phyloP scores from a whole-genome alignment of 64 coral and sea anemone genomes.

The Platygyra sinensis region DNA sequence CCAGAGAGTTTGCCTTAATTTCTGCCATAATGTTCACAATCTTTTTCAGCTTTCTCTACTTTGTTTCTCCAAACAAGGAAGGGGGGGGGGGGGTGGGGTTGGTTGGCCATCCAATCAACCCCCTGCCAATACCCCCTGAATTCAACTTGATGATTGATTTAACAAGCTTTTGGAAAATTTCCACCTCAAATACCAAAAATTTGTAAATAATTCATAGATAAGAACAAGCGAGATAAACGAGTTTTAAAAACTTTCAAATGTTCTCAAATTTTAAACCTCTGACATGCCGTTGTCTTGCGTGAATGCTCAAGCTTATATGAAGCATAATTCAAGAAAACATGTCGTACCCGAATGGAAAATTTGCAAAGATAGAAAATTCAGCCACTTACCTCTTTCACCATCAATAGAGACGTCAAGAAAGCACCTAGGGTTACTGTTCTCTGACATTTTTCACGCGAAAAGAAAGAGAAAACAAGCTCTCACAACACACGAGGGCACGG shows the following conservation, averaged over 20 bases:
- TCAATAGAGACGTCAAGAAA: slow-evolving; percentile 85
- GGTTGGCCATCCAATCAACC: too few species aligned
- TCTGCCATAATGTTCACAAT: too few species aligned
- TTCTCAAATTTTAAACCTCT: background rate
- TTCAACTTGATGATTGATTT: too few species aligned
- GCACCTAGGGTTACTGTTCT: slow-evolving; percentile 56
- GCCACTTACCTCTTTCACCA: slow-evolving; percentile 67
- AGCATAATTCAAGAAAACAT: background rate
- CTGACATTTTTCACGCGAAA: background rate
- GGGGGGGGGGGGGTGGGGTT: too few species aligned
- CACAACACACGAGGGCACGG: background rate
- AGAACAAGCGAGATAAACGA: too few species aligned
- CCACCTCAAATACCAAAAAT: too few species aligned
- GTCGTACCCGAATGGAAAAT: background rate
- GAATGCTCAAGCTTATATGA: background rate
- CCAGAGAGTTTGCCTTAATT: too few species aligned
- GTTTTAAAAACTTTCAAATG: background rate
- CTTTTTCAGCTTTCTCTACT: too few species aligned
- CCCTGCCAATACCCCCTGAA: too few species aligned
- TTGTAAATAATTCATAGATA: background rate
- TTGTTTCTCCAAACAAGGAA: too few species aligned
- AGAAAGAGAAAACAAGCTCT: background rate
- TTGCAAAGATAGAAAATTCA: background rate
- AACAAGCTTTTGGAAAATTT: too few species aligned
- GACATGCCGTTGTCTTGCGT: too few species aligned